Base-by-base conservation (phyloP, 2,113 vertebrate species). In the Sphyrna mokarran region DNA sequence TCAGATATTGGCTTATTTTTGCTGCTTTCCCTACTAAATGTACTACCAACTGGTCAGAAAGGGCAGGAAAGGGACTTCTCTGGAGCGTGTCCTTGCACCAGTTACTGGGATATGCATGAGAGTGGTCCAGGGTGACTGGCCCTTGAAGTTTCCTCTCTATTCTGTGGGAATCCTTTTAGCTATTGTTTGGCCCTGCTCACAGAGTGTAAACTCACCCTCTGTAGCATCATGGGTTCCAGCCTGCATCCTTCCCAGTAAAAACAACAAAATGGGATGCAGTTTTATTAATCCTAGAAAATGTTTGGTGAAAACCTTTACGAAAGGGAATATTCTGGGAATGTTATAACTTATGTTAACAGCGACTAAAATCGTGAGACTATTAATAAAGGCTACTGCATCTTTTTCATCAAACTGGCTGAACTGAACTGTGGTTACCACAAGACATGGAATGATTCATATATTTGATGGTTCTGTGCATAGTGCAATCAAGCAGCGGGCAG, bases 1-100 rank as follows among this genome's bases (percentile, higher is more conserved):
- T 66, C 89, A 91, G 58, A 66, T 16, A 66, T 66, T 18, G 63
- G 58, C 61, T 91, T 91, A 91, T 91, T 91, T 91, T 20, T 40
- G 58, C 58, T 63, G 58, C 13, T 66, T 91, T 66, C 89, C 29
- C 58, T 16, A 63, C 89, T 58, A 14, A 4, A 40, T 63, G 18
- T 58, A 20, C 58, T 63, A 26, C n/a, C 29, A 10, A 2, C 48
- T 33, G 26, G 86, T 61, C 87, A 90, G 87, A 90, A 90, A 29
- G 87, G 87, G 33, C 29, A 90, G 29, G 87, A 90, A 90, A 63
- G 87, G 63, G 33, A 90, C 14, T 90, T 90, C 54, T 63, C 87
- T 1, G 16, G 33, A 4, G 87, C 58, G 23, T 58, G 33, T 18
- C 78, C 86, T 29, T 33, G 0, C 2, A 11, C 48, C 86, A 89